Evolutionary conservation across 2,113 vertebrate species (phyloP).

Genomic region (Argyrosomus japonicus): DNA sequence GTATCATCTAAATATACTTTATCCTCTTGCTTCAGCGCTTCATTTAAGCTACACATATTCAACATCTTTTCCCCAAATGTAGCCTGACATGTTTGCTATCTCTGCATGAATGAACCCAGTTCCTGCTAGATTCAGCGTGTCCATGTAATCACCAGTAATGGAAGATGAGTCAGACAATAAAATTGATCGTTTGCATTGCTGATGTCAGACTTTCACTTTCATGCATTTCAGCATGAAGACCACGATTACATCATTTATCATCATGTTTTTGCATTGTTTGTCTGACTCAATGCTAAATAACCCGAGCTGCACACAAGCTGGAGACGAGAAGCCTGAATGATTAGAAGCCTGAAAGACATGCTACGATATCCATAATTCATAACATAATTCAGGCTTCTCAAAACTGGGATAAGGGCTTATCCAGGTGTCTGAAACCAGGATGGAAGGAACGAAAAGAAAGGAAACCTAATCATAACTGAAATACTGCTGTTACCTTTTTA

Average conservation of each 20-base stretch:
- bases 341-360: neutral
- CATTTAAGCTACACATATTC: too few relatives aligned
- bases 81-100: too few relatives aligned
- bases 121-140: neutral
- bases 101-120: neutral
- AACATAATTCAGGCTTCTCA: neutral
- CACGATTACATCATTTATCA: neutral
- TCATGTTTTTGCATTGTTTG: neutral
- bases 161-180: slow-evolving; percentile 10
- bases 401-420: too few relatives aligned
- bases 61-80: too few relatives aligned
- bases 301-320: neutral
- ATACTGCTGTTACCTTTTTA: too few relatives aligned
- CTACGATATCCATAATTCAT: neutral
- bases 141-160: neutral
- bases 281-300: neutral
- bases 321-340: neutral
- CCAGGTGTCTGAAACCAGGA: neutral
- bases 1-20: neutral
- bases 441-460: too few relatives aligned
- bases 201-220: neutral
- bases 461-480: too few relatives aligned
- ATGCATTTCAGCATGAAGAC: neutral
- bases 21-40: neutral
- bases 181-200: neutral